phyloP scores from a whole-genome alignment of 1,140 invertebrate species.

The Drosophila tristis region DNA sequence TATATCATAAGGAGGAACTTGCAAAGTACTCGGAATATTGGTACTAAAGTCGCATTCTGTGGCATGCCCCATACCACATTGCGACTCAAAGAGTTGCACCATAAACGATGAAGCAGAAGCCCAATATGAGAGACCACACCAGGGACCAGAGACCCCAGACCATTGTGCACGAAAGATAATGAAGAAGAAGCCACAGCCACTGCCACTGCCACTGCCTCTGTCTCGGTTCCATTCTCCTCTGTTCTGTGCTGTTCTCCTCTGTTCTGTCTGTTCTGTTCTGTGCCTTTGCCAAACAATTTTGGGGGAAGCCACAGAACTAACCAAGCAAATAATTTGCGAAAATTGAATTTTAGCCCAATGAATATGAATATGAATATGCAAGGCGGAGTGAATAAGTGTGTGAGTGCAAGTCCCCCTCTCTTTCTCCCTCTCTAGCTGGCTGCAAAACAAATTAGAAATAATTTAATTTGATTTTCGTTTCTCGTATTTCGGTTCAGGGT shows the following conservation, averaged over 20 bases:
- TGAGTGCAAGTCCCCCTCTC: slow-evolving; percentile 1
- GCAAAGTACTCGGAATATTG: background rate
- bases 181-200: slow-evolving; percentile 54
- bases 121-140: slow-evolving; percentile 40
- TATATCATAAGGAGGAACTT: background rate
- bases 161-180: slow-evolving; percentile 69
- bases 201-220: slow-evolving; percentile 2
- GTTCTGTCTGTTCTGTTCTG: background rate
- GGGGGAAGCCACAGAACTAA: slow-evolving; percentile 76
- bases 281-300: slow-evolving; percentile 63
- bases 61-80: background rate
- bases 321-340: slow-evolving; percentile 78
- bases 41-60: background rate
- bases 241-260: background rate
- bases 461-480: slow-evolving; percentile 72
- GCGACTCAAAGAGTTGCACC: slow-evolving; percentile 43
- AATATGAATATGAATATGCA: slow-evolving; percentile 65
- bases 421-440: background rate
- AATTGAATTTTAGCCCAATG: slow-evolving; percentile 70
- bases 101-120: slow-evolving; percentile 15
- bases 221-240: background rate
- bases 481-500: background rate
- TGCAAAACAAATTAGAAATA: slow-evolving; percentile 65
- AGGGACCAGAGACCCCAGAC: background rate
- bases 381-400: slow-evolving; percentile 1